Evolutionary conservation across 2,888 invertebrate genomes (phyloP).

Genomic region (Congeria kusceri): DNA sequence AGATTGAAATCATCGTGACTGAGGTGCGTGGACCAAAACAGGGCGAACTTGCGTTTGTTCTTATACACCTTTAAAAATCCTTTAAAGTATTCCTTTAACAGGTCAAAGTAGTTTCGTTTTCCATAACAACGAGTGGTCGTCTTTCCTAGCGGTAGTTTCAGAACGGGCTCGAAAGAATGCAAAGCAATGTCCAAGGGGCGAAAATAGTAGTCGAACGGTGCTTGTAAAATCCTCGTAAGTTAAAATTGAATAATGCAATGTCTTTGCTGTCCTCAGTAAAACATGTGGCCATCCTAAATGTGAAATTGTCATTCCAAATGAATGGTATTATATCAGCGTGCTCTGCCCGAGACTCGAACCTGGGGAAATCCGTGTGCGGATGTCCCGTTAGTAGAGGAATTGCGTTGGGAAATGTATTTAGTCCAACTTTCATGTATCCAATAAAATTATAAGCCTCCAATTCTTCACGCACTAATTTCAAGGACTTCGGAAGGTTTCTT

Average conservation of each 20-base stretch:
- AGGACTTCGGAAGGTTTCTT: slow-evolving; percentile 33
- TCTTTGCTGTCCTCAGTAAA: slow-evolving; percentile 45
- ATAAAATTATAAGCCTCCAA: slow-evolving; percentile 24
- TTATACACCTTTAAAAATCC: slow-evolving; percentile 88
- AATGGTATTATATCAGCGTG: slow-evolving; percentile 35
- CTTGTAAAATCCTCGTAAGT: slow-evolving; percentile 27
- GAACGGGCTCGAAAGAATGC: slow-evolving; percentile 5
- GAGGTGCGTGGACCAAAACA: slow-evolving; percentile 93
- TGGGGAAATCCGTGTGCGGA: not conserved
- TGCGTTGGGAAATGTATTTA: slow-evolving; percentile 44
- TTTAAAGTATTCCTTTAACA: slow-evolving; percentile 88
- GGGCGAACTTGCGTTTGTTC: slow-evolving; percentile 90
- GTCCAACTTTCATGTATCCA: slow-evolving; percentile 39
- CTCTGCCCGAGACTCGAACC: not conserved
- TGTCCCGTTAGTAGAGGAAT: slow-evolving; percentile 36
- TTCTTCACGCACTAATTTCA: slow-evolving; percentile 23
- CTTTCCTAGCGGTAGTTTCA: slow-evolving; percentile 8
- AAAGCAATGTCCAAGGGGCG: slow-evolving; percentile 38
- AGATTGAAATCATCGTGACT: slow-evolving; percentile 94
- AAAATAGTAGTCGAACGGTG: slow-evolving; percentile 40
- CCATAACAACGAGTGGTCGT: slow-evolving; percentile 18
- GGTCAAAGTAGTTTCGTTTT: slow-evolving; percentile 8
- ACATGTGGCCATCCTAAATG: slow-evolving; percentile 13
- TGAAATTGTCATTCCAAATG: slow-evolving; percentile 33
- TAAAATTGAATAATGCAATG: slow-evolving; percentile 35